Percentiles rank a stretch among this genome's conserved stretches.
Conservation (phyloP, 2,797 vertebrate genomes). For the Acanthis flammea region DNA sequence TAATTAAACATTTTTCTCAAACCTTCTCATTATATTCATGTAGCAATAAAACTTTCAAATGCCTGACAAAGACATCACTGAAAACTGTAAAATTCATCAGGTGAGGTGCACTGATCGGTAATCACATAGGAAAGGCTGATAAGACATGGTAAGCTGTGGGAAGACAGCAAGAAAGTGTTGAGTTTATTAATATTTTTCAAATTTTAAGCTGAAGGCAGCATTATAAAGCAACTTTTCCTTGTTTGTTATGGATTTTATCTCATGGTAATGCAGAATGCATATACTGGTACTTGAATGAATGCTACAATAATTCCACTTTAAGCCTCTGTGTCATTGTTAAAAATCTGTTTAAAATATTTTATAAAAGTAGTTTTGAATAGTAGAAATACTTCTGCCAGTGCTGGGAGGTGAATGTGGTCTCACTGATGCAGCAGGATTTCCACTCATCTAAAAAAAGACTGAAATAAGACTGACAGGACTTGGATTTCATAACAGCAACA, state of each 20-base stretch:
- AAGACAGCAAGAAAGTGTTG: neutral
- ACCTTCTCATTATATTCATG: neutral
- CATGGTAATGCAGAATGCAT: neutral
- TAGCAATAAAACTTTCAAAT: neutral
- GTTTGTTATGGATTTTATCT: neutral
- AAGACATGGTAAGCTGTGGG: neutral
- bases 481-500: neutral
- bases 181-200: neutral
- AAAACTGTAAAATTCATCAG: neutral
- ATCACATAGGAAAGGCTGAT: neutral
- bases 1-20: slow-evolving; percentile 36
- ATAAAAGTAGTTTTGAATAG: neutral
- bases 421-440: neutral
- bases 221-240: neutral
- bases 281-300: neutral
- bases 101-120: neutral
- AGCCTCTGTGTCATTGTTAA: neutral
- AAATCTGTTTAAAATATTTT: neutral
- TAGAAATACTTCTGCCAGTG: neutral
- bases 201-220: neutral
- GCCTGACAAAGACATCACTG: neutral
- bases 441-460: neutral
- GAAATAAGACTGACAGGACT: neutral
- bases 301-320: neutral
- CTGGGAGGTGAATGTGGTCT: neutral